Conservation (phyloP, 2,888 invertebrate species). For the Chloromyia formosa region DNA sequence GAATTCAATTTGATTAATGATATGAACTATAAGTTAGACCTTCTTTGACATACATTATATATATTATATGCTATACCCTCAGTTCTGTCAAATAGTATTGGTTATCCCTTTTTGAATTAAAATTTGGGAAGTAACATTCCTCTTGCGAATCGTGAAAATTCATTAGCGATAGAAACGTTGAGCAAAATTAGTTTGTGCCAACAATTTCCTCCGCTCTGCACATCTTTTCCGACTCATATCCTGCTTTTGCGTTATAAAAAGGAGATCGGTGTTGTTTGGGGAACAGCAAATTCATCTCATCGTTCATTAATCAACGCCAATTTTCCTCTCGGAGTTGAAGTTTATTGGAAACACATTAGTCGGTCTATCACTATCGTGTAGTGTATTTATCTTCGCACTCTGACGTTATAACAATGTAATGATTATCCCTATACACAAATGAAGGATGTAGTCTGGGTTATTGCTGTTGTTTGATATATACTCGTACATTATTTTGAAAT, state of each 20-base stretch:
- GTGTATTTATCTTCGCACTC: constrained; percentile 11
- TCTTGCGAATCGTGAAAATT: constrained; percentile 12
- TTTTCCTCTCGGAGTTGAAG: constrained; percentile 38
- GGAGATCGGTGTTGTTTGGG: constrained; percentile 10
- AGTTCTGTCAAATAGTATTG: no score
- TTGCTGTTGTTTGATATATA: no score
- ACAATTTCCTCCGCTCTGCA: constrained; percentile 9
- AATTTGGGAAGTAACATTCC: neutral
- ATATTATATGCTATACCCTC: no score
- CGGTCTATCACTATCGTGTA: constrained; percentile 23
- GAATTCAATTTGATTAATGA: no score
- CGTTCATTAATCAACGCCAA: constrained; percentile 48
- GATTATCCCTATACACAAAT: no score
- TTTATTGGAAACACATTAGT: constrained; percentile 45
- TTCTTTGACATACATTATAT: no score
- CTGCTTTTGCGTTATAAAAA: neutral
- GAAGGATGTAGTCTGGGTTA: no score
- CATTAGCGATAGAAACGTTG: constrained; percentile 43
- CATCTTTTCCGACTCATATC: neutral
- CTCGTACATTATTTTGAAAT: no score
- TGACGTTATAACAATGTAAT: constrained; percentile 17
- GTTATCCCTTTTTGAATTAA: no score
- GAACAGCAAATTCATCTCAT: constrained; percentile 46
- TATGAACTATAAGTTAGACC: no score
- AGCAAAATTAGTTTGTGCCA: constrained; percentile 38